Evolutionary conservation across 1,140 invertebrate species (phyloP).

Genomic region (Achroia grisella): DNA sequence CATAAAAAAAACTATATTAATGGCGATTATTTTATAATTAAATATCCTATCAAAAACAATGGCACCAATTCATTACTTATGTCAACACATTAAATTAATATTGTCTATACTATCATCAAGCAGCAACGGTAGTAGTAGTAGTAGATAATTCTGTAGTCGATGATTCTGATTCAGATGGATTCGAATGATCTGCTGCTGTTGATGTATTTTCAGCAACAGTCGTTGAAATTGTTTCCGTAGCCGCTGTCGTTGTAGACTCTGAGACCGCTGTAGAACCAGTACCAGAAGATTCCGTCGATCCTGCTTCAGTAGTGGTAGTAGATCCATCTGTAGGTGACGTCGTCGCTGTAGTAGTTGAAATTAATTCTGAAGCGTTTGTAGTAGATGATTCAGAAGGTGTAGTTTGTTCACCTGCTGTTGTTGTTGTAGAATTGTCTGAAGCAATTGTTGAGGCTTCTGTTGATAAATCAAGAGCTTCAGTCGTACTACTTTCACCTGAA

Average conservation of each 20-base stretch:
- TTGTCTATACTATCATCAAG: slow-evolving; percentile 6
- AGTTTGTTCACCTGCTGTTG: slow-evolving; percentile 5
- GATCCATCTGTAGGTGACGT: slow-evolving; percentile 21
- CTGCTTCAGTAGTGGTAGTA: slow-evolving; percentile 17
- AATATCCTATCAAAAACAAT: background rate
- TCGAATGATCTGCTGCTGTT: slow-evolving; percentile 1
- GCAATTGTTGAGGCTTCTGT: background rate
- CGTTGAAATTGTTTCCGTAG: slow-evolving; percentile 2
- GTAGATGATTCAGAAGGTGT: slow-evolving; percentile 12
- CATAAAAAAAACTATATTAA: too few species aligned
- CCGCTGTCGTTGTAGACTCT: slow-evolving; percentile 3
- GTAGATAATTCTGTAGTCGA: slow-evolving; percentile 12
- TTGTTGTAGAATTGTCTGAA: background rate
- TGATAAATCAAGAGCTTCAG: background rate
- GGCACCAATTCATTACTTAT: slow-evolving; percentile 6
- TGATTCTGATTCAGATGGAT: slow-evolving; percentile 10
- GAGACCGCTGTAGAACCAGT: slow-evolving; percentile 1
- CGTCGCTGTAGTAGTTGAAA: slow-evolving; percentile 16
- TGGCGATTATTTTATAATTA: background rate
- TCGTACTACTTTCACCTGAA: background rate
- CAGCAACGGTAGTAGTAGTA: slow-evolving; percentile 7
- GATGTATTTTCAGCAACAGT: background rate
- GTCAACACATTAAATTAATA: background rate
- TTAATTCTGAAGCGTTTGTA: slow-evolving; percentile 7
- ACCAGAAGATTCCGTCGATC: slow-evolving; percentile 14